phyloP scores from a whole-genome alignment of 2,797 vertebrate species.

The Dermochelys coriacea region DNA sequence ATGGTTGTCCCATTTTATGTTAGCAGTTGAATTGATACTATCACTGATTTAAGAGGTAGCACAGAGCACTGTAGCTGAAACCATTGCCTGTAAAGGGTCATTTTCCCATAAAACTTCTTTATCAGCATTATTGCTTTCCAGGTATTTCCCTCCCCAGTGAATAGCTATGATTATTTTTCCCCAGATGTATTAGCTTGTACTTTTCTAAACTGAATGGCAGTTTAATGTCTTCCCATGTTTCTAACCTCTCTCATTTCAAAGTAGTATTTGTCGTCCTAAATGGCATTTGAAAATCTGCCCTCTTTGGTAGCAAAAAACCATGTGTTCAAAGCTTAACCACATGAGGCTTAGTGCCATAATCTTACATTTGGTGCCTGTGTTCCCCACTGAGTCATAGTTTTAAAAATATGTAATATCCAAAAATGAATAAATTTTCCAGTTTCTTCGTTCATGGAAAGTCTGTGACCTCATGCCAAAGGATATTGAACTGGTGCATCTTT shows the following conservation, averaged over 20 bases:
- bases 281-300: not conserved
- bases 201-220: not conserved
- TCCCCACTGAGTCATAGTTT: not conserved
- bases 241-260: not conserved
- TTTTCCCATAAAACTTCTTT: not conserved
- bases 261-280: not conserved
- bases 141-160: not conserved
- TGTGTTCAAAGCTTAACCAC: not conserved
- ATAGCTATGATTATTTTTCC: not conserved
- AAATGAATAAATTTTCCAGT: not conserved
- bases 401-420: not conserved
- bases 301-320: not conserved
- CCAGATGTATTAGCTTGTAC: not conserved
- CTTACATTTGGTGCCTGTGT: not conserved
- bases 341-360: not conserved
- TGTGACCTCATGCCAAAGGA: not conserved
- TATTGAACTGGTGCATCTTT: not conserved
- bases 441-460: not conserved
- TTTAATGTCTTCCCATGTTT: not conserved
- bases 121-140: not conserved
- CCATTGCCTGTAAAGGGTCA: not conserved
- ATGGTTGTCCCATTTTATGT: not conserved
- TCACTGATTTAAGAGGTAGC: not conserved
- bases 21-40: not conserved
- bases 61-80: not conserved